Percentiles rank a stretch among this genome's conserved stretches.
These are phyloP conservation scores for Neosilurus hyrtlii DNA, from an alignment of 2,797 vertebrate genomes.

Conservation along the genomic window DNA sequence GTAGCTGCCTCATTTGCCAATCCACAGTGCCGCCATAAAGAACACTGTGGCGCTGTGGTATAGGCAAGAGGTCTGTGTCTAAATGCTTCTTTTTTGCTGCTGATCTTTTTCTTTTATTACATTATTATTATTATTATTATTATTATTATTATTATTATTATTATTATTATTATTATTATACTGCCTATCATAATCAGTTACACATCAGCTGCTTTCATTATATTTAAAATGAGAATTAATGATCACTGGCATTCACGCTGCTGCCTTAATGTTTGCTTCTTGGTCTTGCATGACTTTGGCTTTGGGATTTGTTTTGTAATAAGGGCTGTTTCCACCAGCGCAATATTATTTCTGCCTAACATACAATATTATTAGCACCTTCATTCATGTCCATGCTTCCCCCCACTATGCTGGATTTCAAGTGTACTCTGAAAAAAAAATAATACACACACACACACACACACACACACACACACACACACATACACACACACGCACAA, in stretches of 20 bases:
- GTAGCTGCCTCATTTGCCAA: conserved; percentile 74
- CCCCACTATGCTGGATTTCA: conserved; percentile 70
- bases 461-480: no score
- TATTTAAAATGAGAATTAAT: conserved; percentile 42
- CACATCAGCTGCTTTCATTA: conserved; percentile 17
- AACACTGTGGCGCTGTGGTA: conserved; percentile 66
- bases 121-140: conserved; percentile 65
- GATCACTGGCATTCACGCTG: conserved; percentile 43
- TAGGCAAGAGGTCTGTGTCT: conserved; percentile 75
- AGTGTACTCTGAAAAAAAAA: conserved; percentile 81
- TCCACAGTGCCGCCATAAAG: conserved; percentile 58
- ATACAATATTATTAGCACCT: conserved; percentile 63
- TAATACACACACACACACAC: background rate
- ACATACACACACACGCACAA: no score
- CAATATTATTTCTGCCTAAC: conserved; percentile 74
- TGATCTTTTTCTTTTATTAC: conserved; percentile 62
- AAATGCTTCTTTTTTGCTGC: conserved; percentile 68
- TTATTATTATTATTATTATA: conserved; percentile 67
- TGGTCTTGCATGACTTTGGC: conserved; percentile 75
- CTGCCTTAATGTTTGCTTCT: conserved; percentile 63
- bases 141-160: conserved; percentile 68
- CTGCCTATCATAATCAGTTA: conserved; percentile 28
- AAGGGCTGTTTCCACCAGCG: conserved; percentile 73
- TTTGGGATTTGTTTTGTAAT: conserved; percentile 69
- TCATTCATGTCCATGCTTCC: conserved; percentile 72